Evolutionary conservation across 2,888 invertebrate genomes (phyloP).

Genomic region (Adineta ricciae): DNA sequence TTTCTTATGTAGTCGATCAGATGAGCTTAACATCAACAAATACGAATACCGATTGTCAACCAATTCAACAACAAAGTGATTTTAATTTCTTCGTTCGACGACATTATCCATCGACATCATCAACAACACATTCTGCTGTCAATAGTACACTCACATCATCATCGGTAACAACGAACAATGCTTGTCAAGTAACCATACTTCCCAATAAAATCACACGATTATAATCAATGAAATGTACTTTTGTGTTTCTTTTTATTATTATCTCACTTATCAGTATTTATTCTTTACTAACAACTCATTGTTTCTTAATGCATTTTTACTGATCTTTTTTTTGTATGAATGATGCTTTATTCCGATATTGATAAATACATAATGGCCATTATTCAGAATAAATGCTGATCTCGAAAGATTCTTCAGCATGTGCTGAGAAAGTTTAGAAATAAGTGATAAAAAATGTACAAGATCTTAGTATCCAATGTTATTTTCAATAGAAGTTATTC

Average conservation of each 20-base stretch:
- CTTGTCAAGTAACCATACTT: background rate
- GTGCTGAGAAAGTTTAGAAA: no score
- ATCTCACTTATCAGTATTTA: background rate
- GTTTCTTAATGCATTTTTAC: background rate
- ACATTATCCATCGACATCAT: background rate
- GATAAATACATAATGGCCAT: background rate
- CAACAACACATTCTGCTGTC: background rate
- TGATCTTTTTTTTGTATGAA: background rate
- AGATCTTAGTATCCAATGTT: no score
- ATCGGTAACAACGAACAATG: background rate
- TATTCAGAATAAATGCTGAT: background rate
- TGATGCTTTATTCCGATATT: background rate
- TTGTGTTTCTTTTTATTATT: background rate
- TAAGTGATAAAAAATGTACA: no score
- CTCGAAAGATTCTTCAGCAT: no score
- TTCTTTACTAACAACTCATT: background rate
- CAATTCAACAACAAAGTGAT: background rate
- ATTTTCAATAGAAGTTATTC: no score
- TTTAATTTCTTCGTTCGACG: background rate
- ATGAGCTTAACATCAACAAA: background rate
- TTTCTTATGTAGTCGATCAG: background rate
- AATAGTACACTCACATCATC: conserved; percentile 14
- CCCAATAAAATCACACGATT: conserved; percentile 1
- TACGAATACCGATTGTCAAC: background rate
- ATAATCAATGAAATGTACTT: background rate